These are phyloP conservation scores for Metallyticus violacea DNA, from an alignment of 2,888 invertebrate species.

Conservation along the genomic window DNA sequence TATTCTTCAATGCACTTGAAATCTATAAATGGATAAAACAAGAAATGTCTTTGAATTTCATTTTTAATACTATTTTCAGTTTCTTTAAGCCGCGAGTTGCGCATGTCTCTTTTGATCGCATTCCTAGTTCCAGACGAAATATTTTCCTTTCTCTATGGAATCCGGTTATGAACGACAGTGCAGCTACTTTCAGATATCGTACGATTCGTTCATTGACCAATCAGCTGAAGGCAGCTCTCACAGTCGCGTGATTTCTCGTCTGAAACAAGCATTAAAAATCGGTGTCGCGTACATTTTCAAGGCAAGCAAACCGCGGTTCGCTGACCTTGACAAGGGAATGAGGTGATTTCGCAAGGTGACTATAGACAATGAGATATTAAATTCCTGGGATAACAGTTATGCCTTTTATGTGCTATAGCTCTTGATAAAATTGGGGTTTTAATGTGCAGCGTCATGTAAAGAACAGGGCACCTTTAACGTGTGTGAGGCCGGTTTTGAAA, in stretches of 20 bases:
- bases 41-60: neutral
- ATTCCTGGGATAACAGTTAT: neutral
- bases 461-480: too few relatives aligned
- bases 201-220: slow-evolving; percentile 4
- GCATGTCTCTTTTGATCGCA: neutral
- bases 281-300: neutral
- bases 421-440: too few relatives aligned
- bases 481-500: too few relatives aligned
- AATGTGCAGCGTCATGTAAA: too few relatives aligned
- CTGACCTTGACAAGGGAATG: neutral
- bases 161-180: neutral
- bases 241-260: neutral
- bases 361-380: neutral
- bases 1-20: too few relatives aligned
- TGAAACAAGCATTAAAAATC: neutral
- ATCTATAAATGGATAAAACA: too few relatives aligned
- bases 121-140: neutral
- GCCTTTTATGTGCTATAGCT: too few relatives aligned
- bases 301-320: neutral
- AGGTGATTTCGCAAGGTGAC: neutral
- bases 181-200: slow-evolving; percentile 17
- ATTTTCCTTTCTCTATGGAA: neutral
- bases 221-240: neutral
- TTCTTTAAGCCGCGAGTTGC: neutral
- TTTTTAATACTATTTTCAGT: neutral